Base-by-base conservation (phyloP, 2,888 invertebrate species). In the Eupeodes latifasciatus region DNA sequence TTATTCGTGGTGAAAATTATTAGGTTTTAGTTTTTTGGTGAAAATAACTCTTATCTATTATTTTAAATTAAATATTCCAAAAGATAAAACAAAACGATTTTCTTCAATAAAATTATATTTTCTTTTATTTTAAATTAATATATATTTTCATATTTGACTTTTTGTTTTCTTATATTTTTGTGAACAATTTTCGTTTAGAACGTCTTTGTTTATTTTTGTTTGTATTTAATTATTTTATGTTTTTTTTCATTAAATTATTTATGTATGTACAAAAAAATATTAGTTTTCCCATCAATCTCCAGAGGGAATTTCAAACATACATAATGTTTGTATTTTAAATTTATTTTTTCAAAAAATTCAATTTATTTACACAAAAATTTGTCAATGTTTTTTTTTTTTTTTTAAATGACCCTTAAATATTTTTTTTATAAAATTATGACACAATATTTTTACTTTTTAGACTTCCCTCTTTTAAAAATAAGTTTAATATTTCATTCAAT, bases 201-300 rank as follows among this genome's bases (percentile, higher is more conserved):
- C 66, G 57, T 69, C 59, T 72, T 71, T 49, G 27, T 27, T 27
- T 27, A 27, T 53, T 57, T 64, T 47, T 61, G 47, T 62, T 64
- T 84, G 12, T 19, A 57, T 78, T 66, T 53, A 44, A 27, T 64
- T 47, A 6, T 47, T 27, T 27, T 27, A 27, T 27, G n/a, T 27
- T 27, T 27, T 27, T 2, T 27, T 27, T 19, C 44, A 6, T 66
- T 66, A 55, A 71, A 59, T 40, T 40, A 40, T 57, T 47, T 80
- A 79, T 85, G 69, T 80, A 79, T 85, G 69, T 87, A 87, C 84
- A 87, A 87, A 87, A 84, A 84, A 67, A 47, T 72, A 7, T 12
- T 16, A 44, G 19, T 51, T 40, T 59, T 12, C 51, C 40, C n/a
- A 53, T 51, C 11, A 10, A 44, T 51, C 57, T 34, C 19, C 34